These are phyloP conservation scores for Etheostoma cragini DNA, from an alignment of 2,113 vertebrate species.

Conservation along the genomic window DNA sequence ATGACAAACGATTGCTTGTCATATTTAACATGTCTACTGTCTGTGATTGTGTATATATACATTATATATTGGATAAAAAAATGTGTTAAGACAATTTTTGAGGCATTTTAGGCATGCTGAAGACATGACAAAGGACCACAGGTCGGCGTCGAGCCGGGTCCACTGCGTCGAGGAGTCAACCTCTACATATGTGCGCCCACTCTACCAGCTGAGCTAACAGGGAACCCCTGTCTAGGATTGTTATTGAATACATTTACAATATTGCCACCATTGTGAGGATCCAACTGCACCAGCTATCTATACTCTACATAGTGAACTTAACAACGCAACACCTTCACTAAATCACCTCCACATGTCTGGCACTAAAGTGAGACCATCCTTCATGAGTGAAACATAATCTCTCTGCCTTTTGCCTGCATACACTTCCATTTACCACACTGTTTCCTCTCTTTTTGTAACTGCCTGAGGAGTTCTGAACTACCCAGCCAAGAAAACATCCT, in stretches of 20 bases:
- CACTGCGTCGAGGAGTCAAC: too few relatives aligned
- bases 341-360: slow-evolving; percentile 60
- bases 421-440: slow-evolving; percentile 31
- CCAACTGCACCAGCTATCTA: slow-evolving; percentile 11
- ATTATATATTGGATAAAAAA: too few relatives aligned
- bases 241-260: slow-evolving; percentile 25
- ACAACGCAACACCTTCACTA: slow-evolving; percentile 39
- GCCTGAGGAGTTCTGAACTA: slow-evolving; percentile 23
- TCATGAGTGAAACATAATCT: slow-evolving; percentile 26
- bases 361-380: slow-evolving; percentile 31
- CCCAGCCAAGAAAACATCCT: slow-evolving; percentile 28
- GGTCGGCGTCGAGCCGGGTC: too few relatives aligned
- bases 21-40: slow-evolving; percentile 24
- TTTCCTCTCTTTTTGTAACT: slow-evolving; percentile 30
- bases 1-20: slow-evolving; percentile 17
- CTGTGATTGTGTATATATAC: neutral
- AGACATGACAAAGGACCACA: too few relatives aligned
- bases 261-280: slow-evolving; percentile 14
- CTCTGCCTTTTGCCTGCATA: slow-evolving; percentile 42
- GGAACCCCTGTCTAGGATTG: neutral
- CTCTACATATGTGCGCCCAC: too few relatives aligned
- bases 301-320: slow-evolving; percentile 18
- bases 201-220: too few relatives aligned
- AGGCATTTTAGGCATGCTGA: too few relatives aligned
- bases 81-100: too few relatives aligned